These are phyloP conservation scores for Anarsia innoxiella DNA, from an alignment of 2,888 invertebrate species.

Conservation along the genomic window DNA sequence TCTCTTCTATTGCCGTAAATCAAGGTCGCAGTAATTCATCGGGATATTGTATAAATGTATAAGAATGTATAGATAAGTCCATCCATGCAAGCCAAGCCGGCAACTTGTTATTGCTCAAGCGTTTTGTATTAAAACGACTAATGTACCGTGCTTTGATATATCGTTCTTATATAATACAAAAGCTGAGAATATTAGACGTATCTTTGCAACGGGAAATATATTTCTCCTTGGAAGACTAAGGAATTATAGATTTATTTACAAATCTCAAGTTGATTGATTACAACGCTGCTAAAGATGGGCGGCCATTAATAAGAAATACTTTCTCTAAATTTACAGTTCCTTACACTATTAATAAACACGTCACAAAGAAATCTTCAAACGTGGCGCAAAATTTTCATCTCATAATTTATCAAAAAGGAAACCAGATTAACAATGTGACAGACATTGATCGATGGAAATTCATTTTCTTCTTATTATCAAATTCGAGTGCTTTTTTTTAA, in stretches of 20 bases:
- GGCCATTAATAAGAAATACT: conserved; percentile 7
- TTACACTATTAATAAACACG: background rate
- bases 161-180: conserved; percentile 18
- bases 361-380: no score
- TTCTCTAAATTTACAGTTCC: no score
- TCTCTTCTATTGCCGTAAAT: background rate
- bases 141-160: conserved; percentile 28
- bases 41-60: background rate
- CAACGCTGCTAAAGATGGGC: no score
- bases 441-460: conserved; percentile 17
- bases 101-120: conserved; percentile 19
- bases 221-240: conserved; percentile 5
- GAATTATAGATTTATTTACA: conserved; percentile 7
- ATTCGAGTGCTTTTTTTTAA: no score
- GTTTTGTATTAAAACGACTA: conserved; percentile 26
- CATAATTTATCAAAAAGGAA: conserved; percentile 12
- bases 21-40: background rate
- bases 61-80: background rate
- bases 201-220: conserved; percentile 3
- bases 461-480: conserved; percentile 5
- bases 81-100: conserved; percentile 14
- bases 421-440: conserved; percentile 9
- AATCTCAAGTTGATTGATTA: no score
- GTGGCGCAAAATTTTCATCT: background rate
- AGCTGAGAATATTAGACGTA: conserved; percentile 11